Evolutionary conservation across 1,140 invertebrate genomes (phyloP), one percentile per base, ranked within the genome.

Genomic region (Sinonovacula constricta): DNA sequence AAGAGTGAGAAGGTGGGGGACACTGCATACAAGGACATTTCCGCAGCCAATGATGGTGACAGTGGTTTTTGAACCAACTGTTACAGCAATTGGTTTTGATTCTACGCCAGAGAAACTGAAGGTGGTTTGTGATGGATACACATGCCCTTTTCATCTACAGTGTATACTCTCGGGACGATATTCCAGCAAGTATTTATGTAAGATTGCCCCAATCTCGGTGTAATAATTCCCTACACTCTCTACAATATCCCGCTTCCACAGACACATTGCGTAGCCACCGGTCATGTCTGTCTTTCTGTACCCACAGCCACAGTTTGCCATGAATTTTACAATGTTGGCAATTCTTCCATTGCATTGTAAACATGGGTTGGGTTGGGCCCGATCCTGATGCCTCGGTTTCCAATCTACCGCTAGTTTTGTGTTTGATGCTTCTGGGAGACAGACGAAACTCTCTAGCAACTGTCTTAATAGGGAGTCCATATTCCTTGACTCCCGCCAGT

Each of bases 1-100:
- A 91, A 92, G n/a, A 91, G 54, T 33, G 90, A 88, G 83, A 88
- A 89, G 24, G 90, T n/a, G 86, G 10, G 88, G 88, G 34, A 90
- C 85, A 57, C 67, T 76, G 28, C 77, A 49, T 54, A 88, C 87
- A 12, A 86, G n/a, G 68, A 88, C 89, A 86, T 87, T 91, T 10
- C 57, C 85, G 83, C 90, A 91, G 26, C 79, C 81, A n/a, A 88
- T 88, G n/a, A 92, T 81, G 2, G 89, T 91, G 2, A 91, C 88
- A 69, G 87, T 90, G 81, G 91, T 85, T 83, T 88, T 82, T 87
- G 89, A n/a, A 80, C 81, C 34, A 34, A 88, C 81, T 3, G 91
- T 78, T 81, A 92, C 88, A 65, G 45, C 69, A 57, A 82, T 85
- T 51, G 88, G 85, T n/a, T 3, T 34, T 14, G 22, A 3, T 4